Conservation (phyloP, 35 echinoderm and acorn worm genomes). For the Ptychodera flava region DNA sequence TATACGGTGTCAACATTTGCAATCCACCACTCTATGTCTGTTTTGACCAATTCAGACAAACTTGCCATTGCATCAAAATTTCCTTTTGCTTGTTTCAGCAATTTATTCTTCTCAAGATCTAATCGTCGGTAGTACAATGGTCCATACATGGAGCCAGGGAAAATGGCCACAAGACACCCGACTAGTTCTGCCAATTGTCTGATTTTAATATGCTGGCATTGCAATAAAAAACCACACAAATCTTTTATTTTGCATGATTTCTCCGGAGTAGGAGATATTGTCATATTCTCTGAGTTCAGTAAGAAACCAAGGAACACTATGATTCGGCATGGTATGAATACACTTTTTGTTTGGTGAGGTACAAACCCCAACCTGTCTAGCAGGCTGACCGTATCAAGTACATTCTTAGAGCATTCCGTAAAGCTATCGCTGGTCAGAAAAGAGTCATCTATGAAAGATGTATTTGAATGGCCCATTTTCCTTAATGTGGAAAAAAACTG, state of each 20-base stretch:
- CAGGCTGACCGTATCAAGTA: background rate
- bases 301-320: conserved; percentile 32
- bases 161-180: conserved; percentile 16
- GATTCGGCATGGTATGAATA: conserved; percentile 5
- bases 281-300: conserved; percentile 43
- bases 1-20: conserved; percentile 24
- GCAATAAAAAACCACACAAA: conserved; percentile 8
- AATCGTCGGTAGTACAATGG: conserved; percentile 51
- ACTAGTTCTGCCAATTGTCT: conserved; percentile 18
- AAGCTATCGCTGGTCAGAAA: conserved; percentile 21
- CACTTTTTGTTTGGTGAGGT: conserved; percentile 35
- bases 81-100: conserved; percentile 36
- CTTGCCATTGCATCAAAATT: conserved; percentile 41
- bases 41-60: conserved; percentile 30
- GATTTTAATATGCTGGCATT: background rate
- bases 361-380: conserved; percentile 40
- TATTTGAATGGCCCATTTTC: conserved; percentile 4
- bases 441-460: conserved; percentile 46
- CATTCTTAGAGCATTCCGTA: conserved; percentile 21
- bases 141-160: conserved; percentile 27
- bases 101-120: conserved; percentile 48
- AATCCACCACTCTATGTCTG: conserved; percentile 60
- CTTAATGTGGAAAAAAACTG: conserved; percentile 24
- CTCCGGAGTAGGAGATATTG: conserved; percentile 22
- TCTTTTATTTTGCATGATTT: conserved; percentile 19